Evolutionary conservation across 2,113 vertebrate species (phyloP).

Genomic region (Isurus oxyrinchus): DNA sequence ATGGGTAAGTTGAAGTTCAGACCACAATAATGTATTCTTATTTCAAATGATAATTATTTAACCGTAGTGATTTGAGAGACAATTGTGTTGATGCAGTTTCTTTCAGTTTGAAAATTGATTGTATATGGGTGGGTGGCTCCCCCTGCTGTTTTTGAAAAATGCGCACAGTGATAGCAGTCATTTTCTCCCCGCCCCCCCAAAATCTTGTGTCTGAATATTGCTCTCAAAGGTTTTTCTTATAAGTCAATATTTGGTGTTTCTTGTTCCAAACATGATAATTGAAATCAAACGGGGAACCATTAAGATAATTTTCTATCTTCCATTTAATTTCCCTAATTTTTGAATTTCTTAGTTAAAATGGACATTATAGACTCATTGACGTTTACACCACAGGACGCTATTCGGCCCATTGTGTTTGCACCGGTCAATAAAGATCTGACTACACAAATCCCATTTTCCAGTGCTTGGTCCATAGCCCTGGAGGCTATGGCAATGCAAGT

Average conservation of each 20-base stretch:
- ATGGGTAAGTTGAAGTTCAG: neutral
- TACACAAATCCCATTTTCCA: too few species aligned
- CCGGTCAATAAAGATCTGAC: too few species aligned
- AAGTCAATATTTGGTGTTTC: neutral
- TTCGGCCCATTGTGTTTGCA: too few species aligned
- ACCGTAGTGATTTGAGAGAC: neutral
- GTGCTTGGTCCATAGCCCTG: too few species aligned
- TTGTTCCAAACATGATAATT: neutral
- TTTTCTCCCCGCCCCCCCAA: neutral
- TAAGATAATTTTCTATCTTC: too few species aligned
- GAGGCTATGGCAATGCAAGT: too few species aligned
- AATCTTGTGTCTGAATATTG: neutral
- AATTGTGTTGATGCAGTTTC: neutral
- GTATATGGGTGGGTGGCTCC: neutral
- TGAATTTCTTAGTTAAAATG: neutral
- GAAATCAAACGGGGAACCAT: too few species aligned
- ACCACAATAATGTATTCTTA: neutral
- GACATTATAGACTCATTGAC: neutral
- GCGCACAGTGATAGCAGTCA: neutral
- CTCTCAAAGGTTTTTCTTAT: neutral
- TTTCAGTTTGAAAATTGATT: constrained; percentile 1
- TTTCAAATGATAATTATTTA: neutral
- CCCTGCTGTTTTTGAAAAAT: neutral
- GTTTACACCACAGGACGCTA: too few species aligned
- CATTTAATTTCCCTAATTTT: neutral